Conservation (phyloP, 2,797 vertebrate genomes). For the Anniella stebbinsi region DNA sequence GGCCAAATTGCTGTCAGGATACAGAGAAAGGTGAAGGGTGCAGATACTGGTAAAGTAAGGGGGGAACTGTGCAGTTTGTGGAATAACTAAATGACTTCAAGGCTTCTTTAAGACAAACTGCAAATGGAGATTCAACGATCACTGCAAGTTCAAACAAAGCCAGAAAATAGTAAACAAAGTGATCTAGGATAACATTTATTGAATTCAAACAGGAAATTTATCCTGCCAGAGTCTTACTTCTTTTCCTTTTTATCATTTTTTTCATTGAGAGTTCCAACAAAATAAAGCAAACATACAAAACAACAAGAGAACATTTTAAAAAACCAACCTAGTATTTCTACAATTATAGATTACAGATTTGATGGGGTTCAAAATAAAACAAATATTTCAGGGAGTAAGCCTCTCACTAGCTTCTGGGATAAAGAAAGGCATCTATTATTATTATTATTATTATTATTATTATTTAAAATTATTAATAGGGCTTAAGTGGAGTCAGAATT, state of each 20-base stretch:
- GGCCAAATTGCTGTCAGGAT: slow-evolving; percentile 2
- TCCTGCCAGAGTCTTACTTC: neutral
- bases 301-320: too few relatives aligned
- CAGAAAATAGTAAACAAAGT: neutral
- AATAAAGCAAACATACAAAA: too few relatives aligned
- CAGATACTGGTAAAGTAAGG: neutral
- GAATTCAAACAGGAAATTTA: neutral
- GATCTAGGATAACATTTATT: neutral
- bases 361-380: neutral
- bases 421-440: too few relatives aligned
- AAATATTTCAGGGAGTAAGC: neutral
- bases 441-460: too few relatives aligned
- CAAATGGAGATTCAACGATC: neutral
- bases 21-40: neutral
- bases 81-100: neutral
- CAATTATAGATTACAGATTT: neutral
- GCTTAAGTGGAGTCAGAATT: neutral
- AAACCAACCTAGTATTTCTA: neutral
- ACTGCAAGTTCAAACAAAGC: neutral
- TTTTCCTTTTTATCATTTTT: too few relatives aligned
- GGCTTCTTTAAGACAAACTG: neutral
- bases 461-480: neutral
- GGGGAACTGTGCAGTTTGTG: neutral
- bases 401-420: neutral
- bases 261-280: too few relatives aligned